Conservation (phyloP, 2,113 vertebrate species). For the Pygoscelis antarcticus region DNA sequence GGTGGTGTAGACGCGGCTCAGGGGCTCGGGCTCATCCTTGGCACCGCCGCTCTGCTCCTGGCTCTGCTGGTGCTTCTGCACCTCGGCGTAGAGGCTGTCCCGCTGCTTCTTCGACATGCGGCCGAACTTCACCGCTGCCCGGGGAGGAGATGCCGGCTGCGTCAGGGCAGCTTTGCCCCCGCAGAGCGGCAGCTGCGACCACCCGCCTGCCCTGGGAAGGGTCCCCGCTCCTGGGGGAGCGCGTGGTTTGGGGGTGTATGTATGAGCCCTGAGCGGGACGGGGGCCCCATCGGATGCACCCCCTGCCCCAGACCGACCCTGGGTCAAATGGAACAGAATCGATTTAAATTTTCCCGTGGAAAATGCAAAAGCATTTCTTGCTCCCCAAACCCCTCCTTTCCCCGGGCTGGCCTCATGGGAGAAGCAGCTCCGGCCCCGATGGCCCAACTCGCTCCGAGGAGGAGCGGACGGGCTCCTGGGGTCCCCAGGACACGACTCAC, state of each 20-base stretch:
- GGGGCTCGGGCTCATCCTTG: conserved; percentile 70
- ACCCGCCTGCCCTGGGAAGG: fast-evolving
- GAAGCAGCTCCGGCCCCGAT: neutral
- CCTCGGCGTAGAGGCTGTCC: conserved; percentile 90
- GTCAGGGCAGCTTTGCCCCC: neutral
- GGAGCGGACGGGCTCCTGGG: fast-evolving
- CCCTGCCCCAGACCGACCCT: fast-evolving
- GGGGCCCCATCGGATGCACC: fast-evolving
- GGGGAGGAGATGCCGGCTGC: fast-evolving
- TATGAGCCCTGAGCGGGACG: fast-evolving
- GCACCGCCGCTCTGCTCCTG: conserved; percentile 72
- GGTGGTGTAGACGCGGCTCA: conserved; percentile 77
- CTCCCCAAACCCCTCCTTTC: neutral
- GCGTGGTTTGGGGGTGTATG: fast-evolving
- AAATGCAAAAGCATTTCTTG: neutral
- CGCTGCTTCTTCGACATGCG: conserved; percentile 95
- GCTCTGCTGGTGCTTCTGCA: conserved; percentile 90
- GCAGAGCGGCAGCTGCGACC: fast-evolving
- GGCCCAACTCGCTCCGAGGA: fast-evolving
- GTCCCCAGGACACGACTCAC: conserved; percentile 64
- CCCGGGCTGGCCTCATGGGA: fast-evolving
- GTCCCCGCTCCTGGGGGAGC: fast-evolving
- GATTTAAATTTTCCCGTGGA: fast-evolving
- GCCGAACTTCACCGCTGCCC: conserved; percentile 91
- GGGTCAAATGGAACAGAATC: neutral